These are phyloP conservation scores for Bhutanitis thaidina DNA, from an alignment of 2,888 invertebrate genomes.

Conservation along the genomic window DNA sequence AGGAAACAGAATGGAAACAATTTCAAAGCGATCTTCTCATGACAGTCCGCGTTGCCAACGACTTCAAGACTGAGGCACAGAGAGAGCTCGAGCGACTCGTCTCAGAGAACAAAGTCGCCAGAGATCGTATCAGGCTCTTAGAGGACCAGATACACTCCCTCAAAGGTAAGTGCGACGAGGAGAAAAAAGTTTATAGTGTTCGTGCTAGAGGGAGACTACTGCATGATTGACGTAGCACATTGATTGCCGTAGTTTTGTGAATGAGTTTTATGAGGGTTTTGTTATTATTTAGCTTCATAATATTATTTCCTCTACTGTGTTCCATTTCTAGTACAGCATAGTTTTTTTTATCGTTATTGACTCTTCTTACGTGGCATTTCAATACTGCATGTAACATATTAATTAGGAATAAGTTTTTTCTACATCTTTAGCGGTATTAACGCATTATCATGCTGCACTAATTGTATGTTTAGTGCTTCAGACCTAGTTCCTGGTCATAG, in stretches of 20 bases:
- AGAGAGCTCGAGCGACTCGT: constrained; percentile 89
- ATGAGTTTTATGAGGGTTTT: neutral
- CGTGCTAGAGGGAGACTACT: neutral
- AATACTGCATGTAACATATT: constrained; percentile 14
- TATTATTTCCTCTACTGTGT: neutral
- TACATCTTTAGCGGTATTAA: constrained; percentile 41
- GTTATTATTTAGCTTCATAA: neutral
- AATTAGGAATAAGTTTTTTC: constrained; percentile 8
- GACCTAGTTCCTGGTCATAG: constrained; percentile 28
- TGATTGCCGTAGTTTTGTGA: neutral
- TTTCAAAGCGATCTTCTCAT: constrained; percentile 95
- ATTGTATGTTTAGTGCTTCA: constrained; percentile 47
- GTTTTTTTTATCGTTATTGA: neutral
- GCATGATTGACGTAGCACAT: neutral
- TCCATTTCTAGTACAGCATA: too few relatives aligned
- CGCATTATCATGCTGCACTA: constrained; percentile 66
- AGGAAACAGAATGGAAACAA: constrained; percentile 95
- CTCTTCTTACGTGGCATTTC: neutral
- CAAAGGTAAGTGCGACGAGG: constrained; percentile 79
- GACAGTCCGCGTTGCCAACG: constrained; percentile 96
- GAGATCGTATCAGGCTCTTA: constrained; percentile 87
- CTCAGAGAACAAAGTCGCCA: constrained; percentile 89
- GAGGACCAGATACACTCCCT: constrained; percentile 90
- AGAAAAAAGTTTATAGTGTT: neutral
- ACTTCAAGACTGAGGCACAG: constrained; percentile 97